Conservation (phyloP, 1,140 invertebrate species). For the Cydia strobilella region DNA sequence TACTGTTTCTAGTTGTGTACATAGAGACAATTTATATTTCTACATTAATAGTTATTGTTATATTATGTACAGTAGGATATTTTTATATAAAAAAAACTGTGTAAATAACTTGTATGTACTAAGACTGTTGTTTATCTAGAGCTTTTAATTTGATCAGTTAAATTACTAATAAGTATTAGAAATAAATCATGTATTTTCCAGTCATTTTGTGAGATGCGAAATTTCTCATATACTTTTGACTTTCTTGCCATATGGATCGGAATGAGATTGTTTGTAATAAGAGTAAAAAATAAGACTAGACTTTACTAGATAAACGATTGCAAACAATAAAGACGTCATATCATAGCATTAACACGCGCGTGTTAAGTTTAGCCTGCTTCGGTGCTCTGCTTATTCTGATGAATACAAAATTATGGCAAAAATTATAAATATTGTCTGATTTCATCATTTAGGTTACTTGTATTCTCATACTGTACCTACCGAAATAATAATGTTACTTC, state of each 20-base stretch:
- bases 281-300: slow-evolving; percentile 22
- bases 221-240: slow-evolving; percentile 33
- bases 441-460: no score
- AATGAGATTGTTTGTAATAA: slow-evolving; percentile 28
- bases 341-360: background rate
- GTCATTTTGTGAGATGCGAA: slow-evolving; percentile 54
- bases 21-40: slow-evolving; percentile 76
- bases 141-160: slow-evolving; percentile 77
- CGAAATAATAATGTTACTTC: no score
- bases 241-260: slow-evolving; percentile 49
- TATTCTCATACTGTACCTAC: no score
- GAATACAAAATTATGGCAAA: no score
- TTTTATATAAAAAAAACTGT: slow-evolving; percentile 75
- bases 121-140: slow-evolving; percentile 80
- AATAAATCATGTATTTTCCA: slow-evolving; percentile 75
- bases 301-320: no score
- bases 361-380: background rate
- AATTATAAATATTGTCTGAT: no score
- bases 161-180: slow-evolving; percentile 59
- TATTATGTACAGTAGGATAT: slow-evolving; percentile 74
- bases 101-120: slow-evolving; percentile 78
- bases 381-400: no score
- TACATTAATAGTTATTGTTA: slow-evolving; percentile 72
- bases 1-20: slow-evolving; percentile 74
- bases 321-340: background rate